phyloP scores from a whole-genome alignment of 35 echinoderm and acorn worm genomes.

The Lytechinus variegatus region DNA sequence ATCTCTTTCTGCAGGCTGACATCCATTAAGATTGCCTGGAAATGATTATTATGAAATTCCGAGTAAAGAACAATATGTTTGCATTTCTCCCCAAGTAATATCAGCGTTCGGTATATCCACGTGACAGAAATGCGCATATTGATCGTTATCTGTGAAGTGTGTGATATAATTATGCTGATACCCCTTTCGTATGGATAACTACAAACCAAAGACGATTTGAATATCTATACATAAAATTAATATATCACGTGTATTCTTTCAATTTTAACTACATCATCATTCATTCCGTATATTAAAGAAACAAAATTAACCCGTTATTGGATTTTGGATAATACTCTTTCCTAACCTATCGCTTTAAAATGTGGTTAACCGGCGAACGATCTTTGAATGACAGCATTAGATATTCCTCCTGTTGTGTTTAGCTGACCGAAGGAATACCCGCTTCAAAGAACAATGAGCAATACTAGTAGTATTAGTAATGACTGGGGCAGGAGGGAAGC shows the following conservation, averaged over 20 bases:
- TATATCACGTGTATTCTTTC: too few species aligned
- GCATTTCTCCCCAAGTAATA: background rate
- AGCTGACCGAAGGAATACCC: background rate
- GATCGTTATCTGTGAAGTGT: background rate
- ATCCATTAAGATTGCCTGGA: too few species aligned
- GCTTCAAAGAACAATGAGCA: background rate
- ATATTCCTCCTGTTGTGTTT: background rate
- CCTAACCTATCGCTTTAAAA: background rate
- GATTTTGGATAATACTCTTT: too few species aligned
- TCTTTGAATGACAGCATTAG: constrained; percentile 1
- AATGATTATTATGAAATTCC: too few species aligned
- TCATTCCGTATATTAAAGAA: too few species aligned
- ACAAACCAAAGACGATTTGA: too few species aligned
- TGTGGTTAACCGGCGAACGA: background rate
- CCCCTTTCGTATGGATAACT: too few species aligned
- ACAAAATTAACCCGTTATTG: too few species aligned
- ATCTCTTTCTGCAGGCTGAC: too few species aligned
- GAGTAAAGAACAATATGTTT: too few species aligned
- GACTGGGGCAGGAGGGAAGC: background rate
- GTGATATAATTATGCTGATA: background rate
- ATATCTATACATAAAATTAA: too few species aligned
- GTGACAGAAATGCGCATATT: background rate
- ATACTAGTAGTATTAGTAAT: background rate
- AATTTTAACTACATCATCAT: too few species aligned
- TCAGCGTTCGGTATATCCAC: background rate